Evolutionary conservation across 2,888 invertebrate genomes (phyloP), one percentile per base, ranked within the genome.

Genomic region (Alviniconcha strummeri): DNA sequence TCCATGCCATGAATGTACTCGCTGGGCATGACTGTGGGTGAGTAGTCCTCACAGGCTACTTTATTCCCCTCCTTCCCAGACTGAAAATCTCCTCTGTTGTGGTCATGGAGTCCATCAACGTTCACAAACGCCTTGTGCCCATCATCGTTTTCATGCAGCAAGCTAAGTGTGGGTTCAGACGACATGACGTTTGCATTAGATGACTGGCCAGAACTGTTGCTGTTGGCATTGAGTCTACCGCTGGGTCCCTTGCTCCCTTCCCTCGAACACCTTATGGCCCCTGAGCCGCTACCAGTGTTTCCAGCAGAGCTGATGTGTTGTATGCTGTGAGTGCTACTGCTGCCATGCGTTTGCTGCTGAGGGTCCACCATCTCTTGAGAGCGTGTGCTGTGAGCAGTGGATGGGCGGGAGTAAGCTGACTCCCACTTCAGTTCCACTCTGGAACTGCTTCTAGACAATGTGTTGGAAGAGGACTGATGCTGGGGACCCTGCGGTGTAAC

Each of bases 1-100:
- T 84, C 76, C 87, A 90, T 90, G 15, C 87, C 85, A 85, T 89
- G 85, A 3, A 90, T 88, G 88, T 90, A 90, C 85, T 91, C 90
- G 87, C 90, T 90, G 4, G 90, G 90, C 86, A 89, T 90, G 74
- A 81, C 64, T 11, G 81, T 84, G 0, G 67, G 80, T 4, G 55
- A 55, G 80, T 52, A 69, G 4, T 36, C 9, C 9, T 69, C 67
- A 11, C 7, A 5, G 19, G 8, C 36, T 36, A 36, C 36, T 36
- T 36, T 3, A 36, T 36, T 3, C 36, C 36, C 64, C 60, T 13
- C 9, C 60, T 60, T 60, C 8, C 60, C 60, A 8, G 71, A 19
- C n/a, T 11, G 8, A 71, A 7, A 19, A n/a, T 71, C 71, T n/a
- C n/a, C 71, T 71, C 60, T 60, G 60, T 60, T 8, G 60, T 60